Base-by-base conservation (phyloP, 2,113 vertebrate species). In the Prolemur simus region DNA sequence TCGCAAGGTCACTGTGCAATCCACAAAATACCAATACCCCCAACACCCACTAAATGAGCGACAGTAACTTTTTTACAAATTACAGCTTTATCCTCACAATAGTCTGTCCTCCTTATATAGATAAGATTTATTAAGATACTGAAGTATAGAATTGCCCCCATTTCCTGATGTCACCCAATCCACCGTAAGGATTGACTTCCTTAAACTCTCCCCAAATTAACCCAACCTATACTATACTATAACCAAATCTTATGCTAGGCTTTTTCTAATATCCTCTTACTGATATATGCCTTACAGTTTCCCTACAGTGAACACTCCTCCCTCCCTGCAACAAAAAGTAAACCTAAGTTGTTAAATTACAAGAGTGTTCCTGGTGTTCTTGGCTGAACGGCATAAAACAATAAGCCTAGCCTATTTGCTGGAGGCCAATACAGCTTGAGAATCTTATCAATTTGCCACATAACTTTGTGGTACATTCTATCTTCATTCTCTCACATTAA, bases 261-360 rank as follows among this genome's bases (percentile, higher is more conserved):
- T 76, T 93, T 77, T 37, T 45, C 69, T 68, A 93, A 64, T 27
- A 73, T 54, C 20, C 34, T 87, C 68, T 73, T 89, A 71, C 27
- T 82, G 29, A 77, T 18, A 54, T 49, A 27, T 71, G 76, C 39
- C 45, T 84, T 74, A 66, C 11, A 83, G 47, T 77, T 89, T 73
- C 54, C 60, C 60, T 3, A 32, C 0, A 8, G 27, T 71, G 20
- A 92, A n/a, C 25, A 92, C 58, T 89, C 37, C 34, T 86, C 11
- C 34, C 82, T 87, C 27, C 29, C 47, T 80, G 32, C 15, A 96
- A 95, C 80, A 96, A 93, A 83, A 29, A 94, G 54, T 68, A 97
- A 95, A 56, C 18, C 37, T 32, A 95, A 88, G 17, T 42, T 91
- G 37, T 52, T 93, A 76, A 94, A 9, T 29, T 86, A 68, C 32